Conservation (phyloP, 2,888 invertebrate species). For the Cryptosula pallasiana region DNA sequence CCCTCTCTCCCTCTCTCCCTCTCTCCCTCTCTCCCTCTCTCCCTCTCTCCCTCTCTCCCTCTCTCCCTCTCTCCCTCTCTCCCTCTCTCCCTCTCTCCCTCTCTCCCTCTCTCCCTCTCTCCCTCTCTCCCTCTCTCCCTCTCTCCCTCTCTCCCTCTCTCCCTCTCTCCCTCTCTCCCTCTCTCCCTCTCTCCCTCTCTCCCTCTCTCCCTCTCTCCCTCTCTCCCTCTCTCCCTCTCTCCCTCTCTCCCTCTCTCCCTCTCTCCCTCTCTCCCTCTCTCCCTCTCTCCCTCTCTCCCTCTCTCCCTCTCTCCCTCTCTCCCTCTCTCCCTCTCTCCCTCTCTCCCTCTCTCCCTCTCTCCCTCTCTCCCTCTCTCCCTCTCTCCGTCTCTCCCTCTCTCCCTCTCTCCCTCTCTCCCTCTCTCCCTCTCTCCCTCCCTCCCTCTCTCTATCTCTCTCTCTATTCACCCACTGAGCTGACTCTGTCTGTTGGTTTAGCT, state of each 20-base stretch:
- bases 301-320: background rate
- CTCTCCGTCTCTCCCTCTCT: background rate
- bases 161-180: background rate
- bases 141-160: background rate
- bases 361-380: background rate
- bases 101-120: background rate
- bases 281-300: background rate
- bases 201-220: background rate
- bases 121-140: conserved; percentile 4
- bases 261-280: background rate
- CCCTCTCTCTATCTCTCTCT: background rate
- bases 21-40: background rate
- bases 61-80: background rate
- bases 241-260: background rate
- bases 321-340: background rate
- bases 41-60: background rate
- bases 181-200: background rate
- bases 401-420: background rate
- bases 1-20: background rate
- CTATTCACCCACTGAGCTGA: too few species aligned
- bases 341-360: background rate
- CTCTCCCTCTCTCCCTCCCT: background rate
- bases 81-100: background rate
- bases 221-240: background rate
- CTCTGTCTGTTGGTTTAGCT: too few species aligned